phyloP scores from a whole-genome alignment of 2,797 vertebrate species.

The Leuciscus waleckii region DNA sequence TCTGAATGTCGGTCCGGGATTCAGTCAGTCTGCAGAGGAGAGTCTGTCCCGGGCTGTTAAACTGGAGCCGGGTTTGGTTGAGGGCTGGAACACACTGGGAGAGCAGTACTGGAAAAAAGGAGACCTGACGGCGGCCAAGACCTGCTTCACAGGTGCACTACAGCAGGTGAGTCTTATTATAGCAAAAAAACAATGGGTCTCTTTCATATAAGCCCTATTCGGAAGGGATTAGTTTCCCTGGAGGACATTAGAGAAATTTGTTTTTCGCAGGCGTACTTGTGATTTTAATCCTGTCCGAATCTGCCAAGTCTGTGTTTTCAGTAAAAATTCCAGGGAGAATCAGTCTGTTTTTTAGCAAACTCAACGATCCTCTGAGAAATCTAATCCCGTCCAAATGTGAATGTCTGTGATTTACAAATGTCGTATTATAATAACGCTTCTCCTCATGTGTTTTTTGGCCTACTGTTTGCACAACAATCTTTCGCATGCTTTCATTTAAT shows the following conservation, averaged over 20 bases:
- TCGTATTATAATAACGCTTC: not conserved
- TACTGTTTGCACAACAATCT: not conserved
- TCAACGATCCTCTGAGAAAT: not conserved
- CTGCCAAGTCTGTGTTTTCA: not conserved
- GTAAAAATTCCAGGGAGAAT: not conserved
- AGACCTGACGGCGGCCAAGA: conserved; percentile 84
- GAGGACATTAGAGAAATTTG: not conserved
- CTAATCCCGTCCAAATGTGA: not conserved
- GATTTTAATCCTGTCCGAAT: not conserved
- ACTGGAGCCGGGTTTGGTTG: conserved; percentile 86
- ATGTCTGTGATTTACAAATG: not conserved
- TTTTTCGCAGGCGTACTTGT: not conserved
- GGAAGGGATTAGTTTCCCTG: not conserved
- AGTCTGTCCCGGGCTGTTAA: conserved; percentile 89
- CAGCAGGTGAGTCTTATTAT: conserved; percentile 77
- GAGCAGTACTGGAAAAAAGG: conserved; percentile 95
- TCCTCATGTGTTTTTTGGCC: not conserved
- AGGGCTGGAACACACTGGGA: conserved; percentile 91
- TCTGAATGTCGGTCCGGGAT: conserved; percentile 82
- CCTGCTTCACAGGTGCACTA: conserved; percentile 89
- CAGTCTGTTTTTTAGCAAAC: not conserved
- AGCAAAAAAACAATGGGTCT: not conserved
- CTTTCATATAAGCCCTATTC: not conserved
- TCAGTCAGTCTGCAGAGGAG: conserved; percentile 82
- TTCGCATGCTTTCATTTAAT: not conserved